Base-by-base conservation (phyloP, 2,888 invertebrate species). In the Melanophora roralis region DNA sequence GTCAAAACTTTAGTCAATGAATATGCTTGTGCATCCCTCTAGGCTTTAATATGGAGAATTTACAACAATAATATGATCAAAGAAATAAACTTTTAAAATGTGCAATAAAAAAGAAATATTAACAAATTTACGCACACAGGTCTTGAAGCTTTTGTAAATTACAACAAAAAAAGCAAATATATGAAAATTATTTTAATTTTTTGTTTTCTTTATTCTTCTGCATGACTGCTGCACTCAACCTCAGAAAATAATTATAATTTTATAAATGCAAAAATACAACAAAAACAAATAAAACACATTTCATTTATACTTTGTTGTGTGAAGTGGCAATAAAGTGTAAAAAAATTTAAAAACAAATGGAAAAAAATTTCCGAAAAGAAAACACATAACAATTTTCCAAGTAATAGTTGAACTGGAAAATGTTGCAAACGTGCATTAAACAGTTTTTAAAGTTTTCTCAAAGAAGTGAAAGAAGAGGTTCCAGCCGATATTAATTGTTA, bases 221-320 rank as follows among this genome's bases (percentile, higher is more conserved):
- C 51, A 8, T 59, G 40, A n/a, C n/a, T n/a, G 51, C 27, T 75
- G 67, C 67, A 75, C 67, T 45, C 60, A 75, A 27, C 23, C 60
- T 36, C 67, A 60, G 45, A 75, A 51, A 75, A 51, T 36, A 67
- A 51, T 65, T 67, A 51, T 51, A 67, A 51, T 59, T 34, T 11
- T 19, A 19, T n/a, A n/a, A n/a, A n/a, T 27, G 27, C 12, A 60
- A 43, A 36, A 51, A 53, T 12, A 51, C 45, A 68, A 34, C 21
- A 69, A 59, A 49, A 75, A 43, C n/a, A 69, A 51, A 51, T 53
- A 16, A 16, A 51, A 9, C 53, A 27, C 36, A 32, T 36, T 32
- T 59, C 85, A 83, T 84, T n/a, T n/a, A 85, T 83, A 86, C 83
- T 82, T 62, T 16, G 49, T 40, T 67, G 65, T 60, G 72, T 67